Base-by-base conservation (phyloP, 2,113 vertebrate species). In the Prunella himalayana region DNA sequence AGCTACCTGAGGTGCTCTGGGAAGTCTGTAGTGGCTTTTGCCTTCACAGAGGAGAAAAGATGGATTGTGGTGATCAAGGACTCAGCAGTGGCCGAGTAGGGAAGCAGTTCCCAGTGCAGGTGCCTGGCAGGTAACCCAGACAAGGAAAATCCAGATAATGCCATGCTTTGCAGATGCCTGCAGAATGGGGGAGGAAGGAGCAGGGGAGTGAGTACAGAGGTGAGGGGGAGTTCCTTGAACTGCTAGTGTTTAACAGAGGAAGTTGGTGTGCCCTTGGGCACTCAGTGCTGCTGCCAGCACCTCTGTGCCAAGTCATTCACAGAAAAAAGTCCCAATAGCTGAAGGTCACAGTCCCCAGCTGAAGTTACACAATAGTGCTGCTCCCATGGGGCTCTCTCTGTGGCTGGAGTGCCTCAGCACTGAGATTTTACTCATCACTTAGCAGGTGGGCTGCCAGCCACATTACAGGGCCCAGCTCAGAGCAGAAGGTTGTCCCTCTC, bases 151-250 rank as follows among this genome's bases (percentile, higher is more conserved):
- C 30, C 47, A 25, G 39, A 6, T 75, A 37, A 57, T 20, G 7
- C 35, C 27, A 15, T 0, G 0, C 59, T 45, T 50, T 51, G 60
- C 45, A 64, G 31, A 2, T 0, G 0, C 45, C 73, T 1, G 0
- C 45, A 28, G 66, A 70, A 6, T 45, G n/a, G 35, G 8, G 35
- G 8, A 61, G 51, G 79, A 68, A 30, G 54, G 63, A 63, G 35
- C 41, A 33, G 59, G 30, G 45, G 7, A 57, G 3, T 4, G 49
- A 31, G 15, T 49, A 9, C 2, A 51, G 42, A 24, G 51, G 23
- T 57, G 64, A 73, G 50, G 54, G 86, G n/a, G 19, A 66, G 47
- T 88, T 88, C 71, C 2, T 1, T 10, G 15, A 19, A 4, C 35
- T 83, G 72, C 64, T 78, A 79, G 56, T 49, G 41, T 79, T 85